These are phyloP conservation scores for Alaudala cheleensis DNA, from an alignment of 2,113 vertebrate species.

Conservation along the genomic window DNA sequence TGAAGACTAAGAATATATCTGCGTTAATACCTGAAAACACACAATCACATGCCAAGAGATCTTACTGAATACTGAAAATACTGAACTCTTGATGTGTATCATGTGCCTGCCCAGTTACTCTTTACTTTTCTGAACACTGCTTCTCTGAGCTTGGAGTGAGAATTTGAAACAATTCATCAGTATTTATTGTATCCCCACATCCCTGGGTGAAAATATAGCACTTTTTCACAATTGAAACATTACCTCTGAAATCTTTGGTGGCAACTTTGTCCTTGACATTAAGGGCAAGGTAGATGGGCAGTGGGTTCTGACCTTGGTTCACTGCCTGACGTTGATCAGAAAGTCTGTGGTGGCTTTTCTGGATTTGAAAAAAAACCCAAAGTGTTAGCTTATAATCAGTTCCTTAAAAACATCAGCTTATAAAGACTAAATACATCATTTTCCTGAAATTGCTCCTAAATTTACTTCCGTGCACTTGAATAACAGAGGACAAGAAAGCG, in stretches of 20 bases:
- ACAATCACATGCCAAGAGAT: background rate
- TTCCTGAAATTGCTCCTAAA: background rate
- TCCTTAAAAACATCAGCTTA: background rate
- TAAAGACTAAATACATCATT: background rate
- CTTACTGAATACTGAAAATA: background rate
- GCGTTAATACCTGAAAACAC: background rate
- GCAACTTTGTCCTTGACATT: slow-evolving; percentile 78
- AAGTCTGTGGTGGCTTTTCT: slow-evolving; percentile 77
- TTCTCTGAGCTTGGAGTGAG: background rate
- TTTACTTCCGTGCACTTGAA: background rate
- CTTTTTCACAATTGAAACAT: background rate
- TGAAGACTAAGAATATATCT: background rate
- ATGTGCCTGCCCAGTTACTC: background rate
- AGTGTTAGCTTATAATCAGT: background rate
- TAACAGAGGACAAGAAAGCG: background rate
- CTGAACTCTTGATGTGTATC: background rate
- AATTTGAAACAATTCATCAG: background rate
- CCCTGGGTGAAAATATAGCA: background rate
- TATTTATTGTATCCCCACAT: background rate
- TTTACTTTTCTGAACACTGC: background rate
- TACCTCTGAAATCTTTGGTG: slow-evolving; percentile 80
- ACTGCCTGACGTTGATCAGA: slow-evolving; percentile 82
- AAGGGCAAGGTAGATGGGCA: slow-evolving; percentile 86
- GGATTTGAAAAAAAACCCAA: background rate
- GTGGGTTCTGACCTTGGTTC: slow-evolving; percentile 82